These are phyloP conservation scores for Aptenodytes patagonicus DNA, from an alignment of 2,113 vertebrate species.

Conservation along the genomic window DNA sequence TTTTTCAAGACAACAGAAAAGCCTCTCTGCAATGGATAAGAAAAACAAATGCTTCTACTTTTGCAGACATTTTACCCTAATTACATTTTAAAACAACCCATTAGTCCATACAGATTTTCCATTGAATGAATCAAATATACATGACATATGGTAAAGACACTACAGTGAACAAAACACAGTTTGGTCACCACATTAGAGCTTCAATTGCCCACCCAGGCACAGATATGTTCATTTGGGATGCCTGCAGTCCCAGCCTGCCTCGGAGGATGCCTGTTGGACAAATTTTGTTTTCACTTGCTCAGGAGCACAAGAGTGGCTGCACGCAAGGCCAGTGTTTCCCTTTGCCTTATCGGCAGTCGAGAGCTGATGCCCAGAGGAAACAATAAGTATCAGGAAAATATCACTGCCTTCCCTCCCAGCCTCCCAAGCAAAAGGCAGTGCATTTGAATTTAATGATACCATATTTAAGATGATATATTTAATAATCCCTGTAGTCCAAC, in stretches of 20 bases:
- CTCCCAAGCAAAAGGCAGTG: background rate
- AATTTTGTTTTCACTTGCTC: background rate
- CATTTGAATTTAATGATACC: background rate
- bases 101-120: background rate
- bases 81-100: background rate
- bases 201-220: background rate
- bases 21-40: background rate
- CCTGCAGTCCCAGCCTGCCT: background rate
- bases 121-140: background rate
- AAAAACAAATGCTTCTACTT: background rate
- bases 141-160: background rate
- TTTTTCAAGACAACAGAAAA: background rate
- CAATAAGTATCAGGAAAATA: background rate
- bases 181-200: background rate
- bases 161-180: background rate
- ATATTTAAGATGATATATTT: background rate
- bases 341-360: background rate
- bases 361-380: background rate
- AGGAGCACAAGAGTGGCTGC: background rate
- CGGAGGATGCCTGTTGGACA: background rate
- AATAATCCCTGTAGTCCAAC: background rate
- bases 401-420: background rate
- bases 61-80: background rate
- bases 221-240: accelerated
- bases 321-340: background rate